Evolutionary conservation across 2,888 invertebrate species (phyloP).

Genomic region (Agriopis marginaria): DNA sequence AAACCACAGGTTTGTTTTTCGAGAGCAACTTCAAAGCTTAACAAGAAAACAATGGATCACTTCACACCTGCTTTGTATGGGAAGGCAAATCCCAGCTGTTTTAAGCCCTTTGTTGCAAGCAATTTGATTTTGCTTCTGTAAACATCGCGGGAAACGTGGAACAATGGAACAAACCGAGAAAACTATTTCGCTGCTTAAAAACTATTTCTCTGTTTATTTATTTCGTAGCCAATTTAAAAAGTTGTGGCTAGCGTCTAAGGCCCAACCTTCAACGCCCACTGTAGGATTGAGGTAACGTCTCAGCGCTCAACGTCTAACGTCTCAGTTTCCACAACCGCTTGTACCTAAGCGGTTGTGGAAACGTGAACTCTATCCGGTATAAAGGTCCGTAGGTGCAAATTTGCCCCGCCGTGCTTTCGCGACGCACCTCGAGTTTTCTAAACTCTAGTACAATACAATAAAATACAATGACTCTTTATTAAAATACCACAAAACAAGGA

Average conservation of each 20-base stretch:
- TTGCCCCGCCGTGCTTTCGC: no score
- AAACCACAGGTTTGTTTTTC: slow-evolving; percentile 25
- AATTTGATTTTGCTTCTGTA: slow-evolving; percentile 42
- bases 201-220: slow-evolving; percentile 33
- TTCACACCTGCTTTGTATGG: slow-evolving; percentile 57
- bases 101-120: slow-evolving; percentile 32
- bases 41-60: slow-evolving; percentile 56
- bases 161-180: slow-evolving; percentile 36
- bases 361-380: no score
- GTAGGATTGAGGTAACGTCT: no score
- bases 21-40: slow-evolving; percentile 19
- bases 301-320: no score
- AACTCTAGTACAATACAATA: no score
- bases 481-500: no score
- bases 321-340: no score
- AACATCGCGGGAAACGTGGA: slow-evolving; percentile 34
- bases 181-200: slow-evolving; percentile 42
- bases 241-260: neutral
- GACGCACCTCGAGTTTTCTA: no score
- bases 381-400: no score
- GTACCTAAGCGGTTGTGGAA: no score
- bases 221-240: slow-evolving; percentile 4
- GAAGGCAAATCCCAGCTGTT: slow-evolving; percentile 37
- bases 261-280: no score
- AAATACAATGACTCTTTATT: no score